A percentile compares a stretch with the other conserved stretches of the same genome.
phyloP scores from a whole-genome alignment of 2,888 invertebrate genomes.

The Vannuccia rotundouncinata region DNA sequence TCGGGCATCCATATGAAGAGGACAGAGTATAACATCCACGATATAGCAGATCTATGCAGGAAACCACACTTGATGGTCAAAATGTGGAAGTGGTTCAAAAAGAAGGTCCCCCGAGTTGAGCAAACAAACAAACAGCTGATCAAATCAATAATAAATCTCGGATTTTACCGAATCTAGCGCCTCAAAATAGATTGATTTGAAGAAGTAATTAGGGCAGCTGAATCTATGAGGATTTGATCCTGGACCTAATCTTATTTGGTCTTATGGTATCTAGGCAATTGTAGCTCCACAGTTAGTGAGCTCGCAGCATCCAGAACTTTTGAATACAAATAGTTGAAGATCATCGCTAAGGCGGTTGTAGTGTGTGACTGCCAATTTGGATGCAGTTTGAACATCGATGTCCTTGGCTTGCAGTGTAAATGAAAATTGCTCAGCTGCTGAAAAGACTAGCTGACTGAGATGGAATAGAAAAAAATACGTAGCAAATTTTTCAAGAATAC shows the following conservation, averaged over 20 bases:
- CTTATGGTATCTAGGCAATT: background rate
- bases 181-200: background rate
- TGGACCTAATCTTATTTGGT: background rate
- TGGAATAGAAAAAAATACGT: background rate
- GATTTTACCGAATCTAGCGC: background rate
- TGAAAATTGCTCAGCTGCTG: background rate
- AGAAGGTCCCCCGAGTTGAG: background rate
- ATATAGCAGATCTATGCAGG: background rate
- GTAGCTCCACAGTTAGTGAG: background rate
- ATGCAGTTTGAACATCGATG: background rate
- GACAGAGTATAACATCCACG: background rate
- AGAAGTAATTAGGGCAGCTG: background rate
- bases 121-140: background rate
- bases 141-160: no score
- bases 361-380: no score
- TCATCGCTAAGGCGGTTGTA: background rate
- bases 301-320: background rate
- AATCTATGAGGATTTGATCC: background rate
- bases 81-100: background rate
- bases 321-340: background rate
- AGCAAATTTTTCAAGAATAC: background rate
- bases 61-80: background rate
- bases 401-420: background rate
- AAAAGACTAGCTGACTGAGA: slow-evolving; percentile 16
- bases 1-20: background rate